These are phyloP conservation scores for Oriolus oriolus DNA, from an alignment of 2,113 vertebrate species.

Conservation along the genomic window DNA sequence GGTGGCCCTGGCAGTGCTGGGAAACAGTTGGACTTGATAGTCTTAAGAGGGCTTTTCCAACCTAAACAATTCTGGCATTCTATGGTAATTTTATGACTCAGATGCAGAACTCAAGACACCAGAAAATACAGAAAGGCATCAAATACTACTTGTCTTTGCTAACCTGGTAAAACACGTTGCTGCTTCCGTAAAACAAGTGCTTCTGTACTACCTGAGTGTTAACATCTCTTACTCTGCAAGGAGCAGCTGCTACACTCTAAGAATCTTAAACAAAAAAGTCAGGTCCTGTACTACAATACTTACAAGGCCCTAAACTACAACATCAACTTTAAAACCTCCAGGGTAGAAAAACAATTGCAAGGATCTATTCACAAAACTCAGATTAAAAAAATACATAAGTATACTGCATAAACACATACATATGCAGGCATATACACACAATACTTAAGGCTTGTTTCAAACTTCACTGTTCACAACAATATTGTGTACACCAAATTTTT, in stretches of 20 bases:
- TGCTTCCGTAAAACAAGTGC: not conserved
- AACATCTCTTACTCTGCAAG: not conserved
- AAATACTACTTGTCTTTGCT: not conserved
- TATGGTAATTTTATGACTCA: not conserved
- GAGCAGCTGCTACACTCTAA: not conserved
- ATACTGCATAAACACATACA: not conserved
- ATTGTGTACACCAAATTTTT: not conserved
- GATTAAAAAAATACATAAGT: accelerated
- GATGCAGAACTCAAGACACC: not conserved
- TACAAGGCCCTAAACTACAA: not conserved
- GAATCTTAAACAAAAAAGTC: not conserved
- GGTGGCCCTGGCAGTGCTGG: not conserved
- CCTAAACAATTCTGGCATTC: not conserved
- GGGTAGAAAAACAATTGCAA: not conserved
- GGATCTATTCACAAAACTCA: not conserved
- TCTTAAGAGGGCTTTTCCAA: not conserved
- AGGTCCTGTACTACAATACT: too few relatives aligned
- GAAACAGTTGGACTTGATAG: accelerated
- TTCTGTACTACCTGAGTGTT: not conserved
- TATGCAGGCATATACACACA: accelerated
- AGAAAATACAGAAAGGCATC: not conserved
- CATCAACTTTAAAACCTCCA: not conserved
- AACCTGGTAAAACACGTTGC: not conserved
- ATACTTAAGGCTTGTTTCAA: not conserved
- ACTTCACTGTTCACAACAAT: not conserved